phyloP scores from a whole-genome alignment of 1,140 invertebrate genomes.

The Temnothorax longispinosus region DNA sequence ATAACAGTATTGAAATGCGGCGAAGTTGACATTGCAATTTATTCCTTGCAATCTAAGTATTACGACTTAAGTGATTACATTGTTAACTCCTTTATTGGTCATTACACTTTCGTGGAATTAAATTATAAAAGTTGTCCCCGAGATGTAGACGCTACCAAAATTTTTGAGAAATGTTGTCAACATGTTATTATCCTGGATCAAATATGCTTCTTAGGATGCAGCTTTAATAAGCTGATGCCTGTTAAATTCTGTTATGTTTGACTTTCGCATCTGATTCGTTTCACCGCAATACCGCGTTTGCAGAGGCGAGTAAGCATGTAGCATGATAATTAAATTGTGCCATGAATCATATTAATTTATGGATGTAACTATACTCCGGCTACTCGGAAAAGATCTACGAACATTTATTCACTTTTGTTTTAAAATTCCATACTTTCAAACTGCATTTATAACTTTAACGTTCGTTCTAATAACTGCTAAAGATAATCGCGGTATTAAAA shows the following conservation, averaged over 20 bases:
- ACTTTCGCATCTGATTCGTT: constrained; percentile 33
- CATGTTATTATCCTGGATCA: background rate
- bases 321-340: constrained; percentile 49
- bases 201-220: background rate
- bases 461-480: background rate
- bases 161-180: constrained; percentile 1
- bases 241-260: constrained; percentile 37
- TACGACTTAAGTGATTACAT: background rate
- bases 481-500: background rate
- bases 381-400: background rate
- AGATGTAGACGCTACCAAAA: background rate
- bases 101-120: constrained; percentile 15
- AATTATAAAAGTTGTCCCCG: background rate
- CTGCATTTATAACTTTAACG: background rate
- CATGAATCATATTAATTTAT: constrained; percentile 50
- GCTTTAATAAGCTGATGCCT: constrained; percentile 9
- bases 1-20: background rate
- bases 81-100: constrained; percentile 16
- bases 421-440: background rate
- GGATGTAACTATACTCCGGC: constrained; percentile 3
- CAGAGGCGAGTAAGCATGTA: background rate
- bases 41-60: constrained; percentile 26
- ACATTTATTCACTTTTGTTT: background rate
- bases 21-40: background rate
- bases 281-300: background rate